Percentiles rank a stretch among this genome's conserved stretches.
Conservation (phyloP, 2,797 vertebrate genomes). For the Semaprochilodus insignis region DNA sequence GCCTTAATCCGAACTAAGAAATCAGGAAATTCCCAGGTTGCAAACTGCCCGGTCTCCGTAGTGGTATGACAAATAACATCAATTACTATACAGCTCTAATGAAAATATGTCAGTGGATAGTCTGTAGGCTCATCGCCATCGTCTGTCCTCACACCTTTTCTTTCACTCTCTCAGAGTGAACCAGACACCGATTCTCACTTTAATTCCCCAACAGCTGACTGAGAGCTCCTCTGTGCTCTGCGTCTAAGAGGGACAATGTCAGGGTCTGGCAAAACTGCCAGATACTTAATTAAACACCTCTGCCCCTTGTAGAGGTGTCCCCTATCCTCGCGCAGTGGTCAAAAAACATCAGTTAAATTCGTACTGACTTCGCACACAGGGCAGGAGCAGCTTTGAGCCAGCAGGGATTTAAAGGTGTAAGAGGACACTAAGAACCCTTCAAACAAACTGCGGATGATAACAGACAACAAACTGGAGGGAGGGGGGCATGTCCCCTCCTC, state of each 20-base stretch:
- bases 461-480: background rate
- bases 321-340: conserved; percentile 27
- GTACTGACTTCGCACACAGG: conserved; percentile 1
- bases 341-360: conserved; percentile 7
- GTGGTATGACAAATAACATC: background rate
- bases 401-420: background rate
- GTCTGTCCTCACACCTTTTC: background rate
- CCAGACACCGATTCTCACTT: background rate
- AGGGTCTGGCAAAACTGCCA: conserved; percentile 56
- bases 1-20: too few relatives aligned
- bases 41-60: too few relatives aligned
- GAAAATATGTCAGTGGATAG: background rate
- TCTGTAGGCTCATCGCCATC: background rate
- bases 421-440: background rate
- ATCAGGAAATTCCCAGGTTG: too few relatives aligned
- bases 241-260: conserved; percentile 2
- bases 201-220: conserved; percentile 37
- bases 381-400: background rate
- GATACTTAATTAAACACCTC: conserved; percentile 77
- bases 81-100: background rate
- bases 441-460: background rate
- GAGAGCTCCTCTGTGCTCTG: background rate
- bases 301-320: conserved; percentile 54
- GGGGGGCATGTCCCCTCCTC: too few relatives aligned
- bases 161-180: conserved; percentile 3